A percentile compares a stretch with the other conserved stretches of the same genome.
These are phyloP conservation scores for Threskiornis aethiopicus DNA, from an alignment of 2,797 vertebrate species.

Conservation along the genomic window DNA sequence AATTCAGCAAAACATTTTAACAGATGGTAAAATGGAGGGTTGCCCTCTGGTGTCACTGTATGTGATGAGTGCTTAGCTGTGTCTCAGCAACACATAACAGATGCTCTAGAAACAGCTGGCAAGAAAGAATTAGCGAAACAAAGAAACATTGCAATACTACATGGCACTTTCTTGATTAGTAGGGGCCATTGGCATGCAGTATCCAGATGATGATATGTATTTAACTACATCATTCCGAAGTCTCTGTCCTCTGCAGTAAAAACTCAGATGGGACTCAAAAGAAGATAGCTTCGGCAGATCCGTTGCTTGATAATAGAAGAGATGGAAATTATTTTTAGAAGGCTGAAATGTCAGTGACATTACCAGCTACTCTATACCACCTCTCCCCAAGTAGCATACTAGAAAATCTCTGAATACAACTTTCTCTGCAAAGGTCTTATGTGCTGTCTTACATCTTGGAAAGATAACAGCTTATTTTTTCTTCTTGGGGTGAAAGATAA, in stretches of 20 bases:
- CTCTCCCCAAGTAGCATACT: background rate
- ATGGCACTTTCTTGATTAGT: background rate
- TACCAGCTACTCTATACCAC: background rate
- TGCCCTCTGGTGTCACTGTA: background rate
- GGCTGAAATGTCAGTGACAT: background rate
- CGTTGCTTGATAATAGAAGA: background rate
- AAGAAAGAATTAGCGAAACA: background rate
- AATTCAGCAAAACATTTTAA: background rate
- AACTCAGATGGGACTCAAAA: background rate
- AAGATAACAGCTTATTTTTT: background rate
- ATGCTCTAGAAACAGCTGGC: constrained; percentile 9
- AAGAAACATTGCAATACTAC: background rate
- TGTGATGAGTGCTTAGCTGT: background rate
- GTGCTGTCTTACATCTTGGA: background rate
- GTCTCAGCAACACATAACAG: background rate
- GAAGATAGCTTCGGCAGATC: background rate
- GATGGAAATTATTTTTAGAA: background rate
- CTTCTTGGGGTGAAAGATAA: background rate
- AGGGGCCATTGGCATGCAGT: background rate
- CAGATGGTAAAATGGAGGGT: background rate
- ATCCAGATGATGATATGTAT: background rate
- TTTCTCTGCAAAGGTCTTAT: background rate
- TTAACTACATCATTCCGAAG: background rate
- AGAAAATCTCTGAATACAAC: background rate
- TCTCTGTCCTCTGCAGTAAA: background rate